Conservation (phyloP, 2,888 invertebrate species). For the Drosophila multiciliata region DNA sequence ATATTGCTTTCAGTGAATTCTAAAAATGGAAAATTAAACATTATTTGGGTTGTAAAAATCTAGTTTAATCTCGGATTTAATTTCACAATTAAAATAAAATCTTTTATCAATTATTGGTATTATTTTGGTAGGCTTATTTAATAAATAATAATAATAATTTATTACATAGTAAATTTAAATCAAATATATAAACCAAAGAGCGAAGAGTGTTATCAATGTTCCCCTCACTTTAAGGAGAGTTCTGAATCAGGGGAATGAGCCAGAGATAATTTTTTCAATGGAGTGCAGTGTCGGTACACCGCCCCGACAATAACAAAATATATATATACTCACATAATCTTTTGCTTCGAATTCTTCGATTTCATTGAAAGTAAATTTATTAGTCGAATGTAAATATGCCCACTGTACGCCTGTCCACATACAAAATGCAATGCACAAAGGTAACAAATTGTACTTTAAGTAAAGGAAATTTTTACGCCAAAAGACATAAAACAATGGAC, state of each 20-base stretch:
- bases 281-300: too few relatives aligned
- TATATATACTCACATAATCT: conserved; percentile 49
- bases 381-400: conserved; percentile 64
- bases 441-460: conserved; percentile 61
- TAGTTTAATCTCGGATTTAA: neutral
- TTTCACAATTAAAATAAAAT: neutral
- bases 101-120: too few relatives aligned
- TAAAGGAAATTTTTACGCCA: conserved; percentile 76
- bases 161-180: neutral
- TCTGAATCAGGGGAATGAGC: neutral
- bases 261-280: neutral
- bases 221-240: neutral
- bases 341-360: conserved; percentile 44
- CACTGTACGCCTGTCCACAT: conserved; percentile 54
- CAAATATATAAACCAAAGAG: neutral
- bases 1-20: conserved; percentile 60
- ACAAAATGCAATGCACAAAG: conserved; percentile 49
- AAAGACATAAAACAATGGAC: conserved; percentile 68
- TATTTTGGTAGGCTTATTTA: neutral
- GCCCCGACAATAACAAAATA: neutral
- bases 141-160: neutral
- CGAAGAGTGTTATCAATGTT: neutral
- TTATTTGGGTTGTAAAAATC: neutral
- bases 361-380: neutral
- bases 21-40: conserved; percentile 24